Evolutionary conservation across 2,113 vertebrate genomes (phyloP).

Genomic region (Philantomba maxwellii): DNA sequence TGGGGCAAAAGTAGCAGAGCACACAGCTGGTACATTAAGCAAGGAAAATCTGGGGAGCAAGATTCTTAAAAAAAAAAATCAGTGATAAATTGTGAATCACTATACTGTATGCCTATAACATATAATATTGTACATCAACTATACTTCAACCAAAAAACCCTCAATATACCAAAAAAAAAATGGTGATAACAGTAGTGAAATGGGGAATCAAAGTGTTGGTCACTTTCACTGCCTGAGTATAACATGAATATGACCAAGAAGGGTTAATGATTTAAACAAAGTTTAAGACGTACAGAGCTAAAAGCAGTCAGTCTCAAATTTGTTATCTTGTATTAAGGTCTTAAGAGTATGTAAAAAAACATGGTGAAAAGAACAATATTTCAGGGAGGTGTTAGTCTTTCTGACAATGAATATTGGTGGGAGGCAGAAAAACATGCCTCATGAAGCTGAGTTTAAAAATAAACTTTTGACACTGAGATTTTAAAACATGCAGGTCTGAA

Average conservation of each 20-base stretch:
- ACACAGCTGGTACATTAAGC: neutral
- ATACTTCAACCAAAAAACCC: neutral
- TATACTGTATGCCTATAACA: neutral
- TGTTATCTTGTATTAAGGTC: neutral
- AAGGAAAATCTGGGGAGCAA: neutral
- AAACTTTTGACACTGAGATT: slow-evolving; percentile 1
- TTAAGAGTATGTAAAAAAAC: neutral
- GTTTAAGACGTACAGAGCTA: neutral
- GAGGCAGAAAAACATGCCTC: neutral
- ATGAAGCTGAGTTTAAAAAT: neutral
- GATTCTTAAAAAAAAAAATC: neutral
- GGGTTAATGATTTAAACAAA: neutral
- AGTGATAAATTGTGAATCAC: neutral
- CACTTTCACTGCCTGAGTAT: neutral
- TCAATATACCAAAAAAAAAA: neutral
- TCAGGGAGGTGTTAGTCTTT: neutral
- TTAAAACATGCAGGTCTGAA: neutral
- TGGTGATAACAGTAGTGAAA: neutral
- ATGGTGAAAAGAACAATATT: neutral
- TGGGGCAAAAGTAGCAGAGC: neutral
- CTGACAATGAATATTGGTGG: neutral
- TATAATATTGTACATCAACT: neutral
- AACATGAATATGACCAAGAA: neutral
- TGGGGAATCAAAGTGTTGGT: neutral
- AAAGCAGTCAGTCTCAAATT: neutral